phyloP scores from a whole-genome alignment of 2,113 vertebrate genomes.

The Camelus dromedarius region DNA sequence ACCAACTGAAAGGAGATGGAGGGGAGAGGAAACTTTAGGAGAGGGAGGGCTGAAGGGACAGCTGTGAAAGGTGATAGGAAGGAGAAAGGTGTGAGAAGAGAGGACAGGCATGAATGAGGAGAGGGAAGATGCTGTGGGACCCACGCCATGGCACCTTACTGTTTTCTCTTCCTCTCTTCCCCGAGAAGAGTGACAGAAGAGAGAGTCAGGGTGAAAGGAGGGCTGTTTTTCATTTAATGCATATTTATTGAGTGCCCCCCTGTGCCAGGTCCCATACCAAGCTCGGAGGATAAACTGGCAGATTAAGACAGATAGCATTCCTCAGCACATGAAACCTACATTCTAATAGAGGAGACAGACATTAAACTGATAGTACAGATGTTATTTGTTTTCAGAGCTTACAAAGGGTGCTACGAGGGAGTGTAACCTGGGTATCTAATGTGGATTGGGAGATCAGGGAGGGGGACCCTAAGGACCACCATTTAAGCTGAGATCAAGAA shows the following conservation, averaged over 20 bases:
- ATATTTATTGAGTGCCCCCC: background rate
- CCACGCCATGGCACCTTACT: background rate
- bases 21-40: constrained; percentile 62
- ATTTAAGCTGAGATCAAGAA: constrained; percentile 2
- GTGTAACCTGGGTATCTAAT: background rate
- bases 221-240: background rate
- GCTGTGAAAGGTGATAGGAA: background rate
- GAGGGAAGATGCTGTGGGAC: background rate
- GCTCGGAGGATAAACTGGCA: background rate
- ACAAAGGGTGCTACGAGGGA: background rate
- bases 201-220: background rate
- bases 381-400: background rate
- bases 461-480: background rate
- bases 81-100: background rate
- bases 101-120: background rate
- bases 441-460: background rate
- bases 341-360: background rate
- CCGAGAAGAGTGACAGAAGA: constrained; percentile 22
- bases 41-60: constrained; percentile 10
- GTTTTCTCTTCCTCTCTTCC: background rate
- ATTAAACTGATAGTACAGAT: background rate
- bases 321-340: background rate
- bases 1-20: constrained; percentile 62
- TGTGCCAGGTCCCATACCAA: background rate
- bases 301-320: background rate